Evolutionary conservation across 2,113 vertebrate genomes (phyloP).

Genomic region (Phalacrocorax carbo): DNA sequence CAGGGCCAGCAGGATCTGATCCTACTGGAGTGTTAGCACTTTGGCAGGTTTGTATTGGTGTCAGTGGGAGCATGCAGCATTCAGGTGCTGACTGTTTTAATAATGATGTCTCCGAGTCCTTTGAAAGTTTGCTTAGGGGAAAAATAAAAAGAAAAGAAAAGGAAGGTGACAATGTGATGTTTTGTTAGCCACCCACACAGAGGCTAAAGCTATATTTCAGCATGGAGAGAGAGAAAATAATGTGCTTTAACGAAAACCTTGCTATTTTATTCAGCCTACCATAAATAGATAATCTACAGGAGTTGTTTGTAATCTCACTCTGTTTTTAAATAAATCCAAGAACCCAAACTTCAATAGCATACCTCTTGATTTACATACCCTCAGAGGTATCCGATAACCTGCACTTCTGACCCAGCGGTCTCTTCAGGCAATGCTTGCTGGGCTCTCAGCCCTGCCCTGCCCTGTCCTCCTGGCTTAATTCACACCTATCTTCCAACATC

Average conservation of each 20-base stretch:
- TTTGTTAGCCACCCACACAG: neutral
- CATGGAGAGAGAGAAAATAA: neutral
- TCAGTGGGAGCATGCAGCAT: neutral
- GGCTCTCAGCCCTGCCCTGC: neutral
- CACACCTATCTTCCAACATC: neutral
- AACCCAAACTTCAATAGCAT: neutral
- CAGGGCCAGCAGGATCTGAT: neutral
- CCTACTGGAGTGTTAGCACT: neutral
- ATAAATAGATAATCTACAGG: neutral
- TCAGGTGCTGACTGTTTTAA: neutral
- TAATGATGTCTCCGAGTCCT: neutral
- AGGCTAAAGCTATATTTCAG: neutral
- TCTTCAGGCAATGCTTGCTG: accelerated
- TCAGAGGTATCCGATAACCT: neutral
- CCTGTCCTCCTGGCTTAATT: neutral
- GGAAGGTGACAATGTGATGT: neutral
- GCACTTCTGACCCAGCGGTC: accelerated
- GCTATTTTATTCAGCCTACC: neutral
- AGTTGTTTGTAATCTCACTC: neutral
- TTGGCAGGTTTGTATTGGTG: neutral
- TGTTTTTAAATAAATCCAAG: neutral
- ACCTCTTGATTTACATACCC: neutral
- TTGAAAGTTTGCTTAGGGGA: neutral
- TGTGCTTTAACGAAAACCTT: neutral
- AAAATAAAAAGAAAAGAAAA: neutral